phyloP scores from a whole-genome alignment of 2,888 invertebrate genomes.

The Lasioglossum figueresi region DNA sequence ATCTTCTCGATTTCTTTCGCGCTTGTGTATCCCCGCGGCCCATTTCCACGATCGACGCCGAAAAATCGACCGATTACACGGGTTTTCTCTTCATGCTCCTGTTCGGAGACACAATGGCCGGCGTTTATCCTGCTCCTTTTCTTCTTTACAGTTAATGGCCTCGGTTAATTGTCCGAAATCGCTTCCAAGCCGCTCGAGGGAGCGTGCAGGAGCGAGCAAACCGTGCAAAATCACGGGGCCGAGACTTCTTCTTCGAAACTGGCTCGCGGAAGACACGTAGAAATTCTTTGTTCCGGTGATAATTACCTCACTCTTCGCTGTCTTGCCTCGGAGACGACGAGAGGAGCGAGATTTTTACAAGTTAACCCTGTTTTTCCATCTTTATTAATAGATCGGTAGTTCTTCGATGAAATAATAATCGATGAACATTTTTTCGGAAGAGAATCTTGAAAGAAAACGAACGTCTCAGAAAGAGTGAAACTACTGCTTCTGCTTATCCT shows the following conservation, averaged over 20 bases:
- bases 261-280: constrained; percentile 10
- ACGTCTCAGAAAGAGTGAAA: neutral
- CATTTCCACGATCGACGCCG: constrained; percentile 20
- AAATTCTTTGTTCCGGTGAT: neutral
- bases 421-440: neutral
- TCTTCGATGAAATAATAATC: neutral
- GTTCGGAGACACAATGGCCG: constrained; percentile 57
- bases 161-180: constrained; percentile 55
- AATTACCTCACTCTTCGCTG: neutral
- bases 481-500: neutral
- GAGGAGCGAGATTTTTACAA: neutral
- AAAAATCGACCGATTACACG: constrained; percentile 6
- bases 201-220: constrained; percentile 28
- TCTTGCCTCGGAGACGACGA: neutral
- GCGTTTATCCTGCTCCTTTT: constrained; percentile 42
- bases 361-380: neutral
- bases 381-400: neutral
- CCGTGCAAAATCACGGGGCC: constrained; percentile 38
- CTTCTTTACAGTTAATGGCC: constrained; percentile 40
- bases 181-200: constrained; percentile 42
- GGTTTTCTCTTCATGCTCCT: constrained; percentile 61
- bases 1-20: constrained; percentile 38
- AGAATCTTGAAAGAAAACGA: neutral
- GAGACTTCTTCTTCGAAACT: constrained; percentile 21
- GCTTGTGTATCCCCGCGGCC: constrained; percentile 5